A percentile compares a stretch with the other conserved stretches of the same genome.
These are phyloP conservation scores for Drosophila aff. DNA, from an alignment of 1,140 invertebrate genomes.

Conservation along the genomic window DNA sequence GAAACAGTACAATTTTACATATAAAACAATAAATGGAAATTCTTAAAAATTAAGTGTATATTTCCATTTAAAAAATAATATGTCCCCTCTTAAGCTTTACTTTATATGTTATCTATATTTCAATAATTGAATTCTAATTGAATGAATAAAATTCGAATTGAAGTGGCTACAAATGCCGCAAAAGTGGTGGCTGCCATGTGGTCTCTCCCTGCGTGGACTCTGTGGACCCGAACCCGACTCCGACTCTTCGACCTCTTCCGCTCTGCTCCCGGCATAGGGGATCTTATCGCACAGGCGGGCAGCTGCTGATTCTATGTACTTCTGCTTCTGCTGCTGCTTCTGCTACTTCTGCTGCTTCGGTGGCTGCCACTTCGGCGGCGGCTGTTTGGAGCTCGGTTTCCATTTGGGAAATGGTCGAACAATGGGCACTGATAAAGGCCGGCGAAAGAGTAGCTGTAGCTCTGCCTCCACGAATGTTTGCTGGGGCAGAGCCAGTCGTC, in stretches of 20 bases:
- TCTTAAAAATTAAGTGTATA: too few species aligned
- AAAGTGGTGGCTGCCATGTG: constrained; percentile 3
- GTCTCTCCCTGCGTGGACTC: neutral
- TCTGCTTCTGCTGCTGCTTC: neutral
- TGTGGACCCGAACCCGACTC: neutral
- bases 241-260: constrained; percentile 17
- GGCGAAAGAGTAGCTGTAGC: constrained; percentile 16
- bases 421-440: constrained; percentile 64
- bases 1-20: too few species aligned
- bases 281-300: constrained; percentile 19
- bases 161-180: neutral
- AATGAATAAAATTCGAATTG: constrained; percentile 6
- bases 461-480: neutral
- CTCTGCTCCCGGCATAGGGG: constrained; percentile 15
- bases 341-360: constrained; percentile 8
- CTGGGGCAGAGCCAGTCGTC: constrained; percentile 27
- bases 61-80: neutral
- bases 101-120: neutral
- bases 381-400: constrained; percentile 23
- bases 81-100: neutral
- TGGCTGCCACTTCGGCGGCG: constrained; percentile 3
- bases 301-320: constrained; percentile 1
- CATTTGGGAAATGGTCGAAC: constrained; percentile 50
- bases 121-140: constrained; percentile 3
- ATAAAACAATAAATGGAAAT: too few species aligned